These are phyloP conservation scores for Antheraea yamamai DNA, from an alignment of 2,888 invertebrate genomes.

Conservation along the genomic window DNA sequence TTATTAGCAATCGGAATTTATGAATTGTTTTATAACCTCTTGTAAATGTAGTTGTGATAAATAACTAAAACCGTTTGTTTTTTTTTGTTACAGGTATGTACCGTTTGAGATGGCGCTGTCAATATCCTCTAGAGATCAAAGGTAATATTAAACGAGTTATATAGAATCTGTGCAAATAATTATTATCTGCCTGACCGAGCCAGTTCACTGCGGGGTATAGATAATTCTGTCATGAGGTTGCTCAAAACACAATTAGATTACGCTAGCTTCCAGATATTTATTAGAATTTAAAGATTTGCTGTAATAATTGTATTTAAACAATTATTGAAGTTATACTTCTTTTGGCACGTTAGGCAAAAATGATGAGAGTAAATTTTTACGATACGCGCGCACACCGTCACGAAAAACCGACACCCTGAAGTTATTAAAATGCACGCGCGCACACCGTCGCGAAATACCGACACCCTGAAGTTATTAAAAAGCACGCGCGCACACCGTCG, in stretches of 20 bases:
- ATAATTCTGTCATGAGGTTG: neutral
- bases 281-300: neutral
- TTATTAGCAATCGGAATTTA: neutral
- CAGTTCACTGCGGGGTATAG: neutral
- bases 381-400: no score
- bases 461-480: no score
- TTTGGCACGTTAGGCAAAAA: no score
- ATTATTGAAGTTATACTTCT: no score
- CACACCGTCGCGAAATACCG: no score
- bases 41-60: neutral
- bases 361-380: no score
- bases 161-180: neutral
- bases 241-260: neutral
- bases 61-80: constrained; percentile 22
- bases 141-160: constrained; percentile 22
- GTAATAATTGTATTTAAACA: neutral
- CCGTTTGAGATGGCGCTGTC: constrained; percentile 30
- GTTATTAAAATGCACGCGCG: no score
- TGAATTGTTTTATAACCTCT: neutral
- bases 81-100: constrained; percentile 57
- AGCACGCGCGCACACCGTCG: no score
- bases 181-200: neutral
- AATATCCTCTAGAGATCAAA: constrained; percentile 27
- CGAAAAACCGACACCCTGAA: no score
- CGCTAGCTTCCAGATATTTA: neutral